These are phyloP conservation scores for Pluvialis apricaria DNA, from an alignment of 2,113 vertebrate species.

Conservation along the genomic window DNA sequence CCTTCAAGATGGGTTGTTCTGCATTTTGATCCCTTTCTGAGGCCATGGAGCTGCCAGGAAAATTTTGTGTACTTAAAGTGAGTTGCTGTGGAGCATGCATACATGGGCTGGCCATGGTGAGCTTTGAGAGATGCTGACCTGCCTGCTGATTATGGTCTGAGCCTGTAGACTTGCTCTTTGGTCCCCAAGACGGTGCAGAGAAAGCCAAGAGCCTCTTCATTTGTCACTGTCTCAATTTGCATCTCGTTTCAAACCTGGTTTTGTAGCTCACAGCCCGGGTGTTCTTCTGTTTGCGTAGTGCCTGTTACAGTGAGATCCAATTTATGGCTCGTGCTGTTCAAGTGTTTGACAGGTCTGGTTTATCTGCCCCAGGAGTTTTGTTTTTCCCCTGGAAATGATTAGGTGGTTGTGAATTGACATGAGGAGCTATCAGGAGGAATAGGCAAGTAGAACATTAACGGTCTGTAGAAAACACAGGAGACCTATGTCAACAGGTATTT, in stretches of 20 bases:
- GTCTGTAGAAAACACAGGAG: neutral
- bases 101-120: accelerated
- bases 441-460: neutral
- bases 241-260: neutral
- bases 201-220: neutral
- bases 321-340: neutral
- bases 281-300: neutral
- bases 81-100: neutral
- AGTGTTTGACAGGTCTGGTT: conserved; percentile 4
- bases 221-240: neutral
- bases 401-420: neutral
- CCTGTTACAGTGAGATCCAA: neutral
- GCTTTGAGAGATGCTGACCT: neutral
- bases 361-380: conserved; percentile 24
- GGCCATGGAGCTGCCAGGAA: neutral
- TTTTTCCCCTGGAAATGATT: conserved; percentile 29
- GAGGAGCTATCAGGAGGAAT: neutral
- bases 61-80: neutral
- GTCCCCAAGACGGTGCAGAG: neutral
- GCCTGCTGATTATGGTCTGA: neutral
- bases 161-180: neutral
- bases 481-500: neutral
- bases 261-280: neutral
- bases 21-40: neutral
- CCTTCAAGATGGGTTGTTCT: neutral